A percentile compares a stretch with the other conserved stretches of the same genome.
Evolutionary conservation across 2,797 vertebrate genomes (phyloP).

Genomic region (Sus cebifrons): DNA sequence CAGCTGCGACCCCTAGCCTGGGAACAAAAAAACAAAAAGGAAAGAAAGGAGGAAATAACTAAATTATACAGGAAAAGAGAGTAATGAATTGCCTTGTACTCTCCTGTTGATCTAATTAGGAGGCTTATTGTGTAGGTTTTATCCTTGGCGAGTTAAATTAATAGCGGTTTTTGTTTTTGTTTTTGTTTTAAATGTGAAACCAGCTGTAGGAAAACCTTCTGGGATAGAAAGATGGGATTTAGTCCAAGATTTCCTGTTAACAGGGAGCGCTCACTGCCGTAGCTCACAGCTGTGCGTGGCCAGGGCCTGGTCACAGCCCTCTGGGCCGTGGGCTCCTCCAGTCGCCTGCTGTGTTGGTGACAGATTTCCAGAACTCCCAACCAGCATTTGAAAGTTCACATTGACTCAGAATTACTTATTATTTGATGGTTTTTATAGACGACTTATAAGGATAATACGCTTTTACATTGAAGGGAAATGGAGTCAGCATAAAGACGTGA

Average conservation of each 20-base stretch:
- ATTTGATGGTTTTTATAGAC: conserved; percentile 21
- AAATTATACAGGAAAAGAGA: background rate
- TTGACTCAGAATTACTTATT: conserved; percentile 4
- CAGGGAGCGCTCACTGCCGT: background rate
- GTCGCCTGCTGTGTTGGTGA: background rate
- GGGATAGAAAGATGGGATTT: conserved; percentile 22
- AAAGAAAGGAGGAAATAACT: no score
- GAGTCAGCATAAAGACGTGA: background rate
- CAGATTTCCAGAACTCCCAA: background rate
- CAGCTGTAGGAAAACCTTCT: background rate
- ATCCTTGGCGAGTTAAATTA: conserved; percentile 20
- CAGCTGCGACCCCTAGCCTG: no score
- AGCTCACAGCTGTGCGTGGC: background rate
- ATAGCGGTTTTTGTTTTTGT: background rate
- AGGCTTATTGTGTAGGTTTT: conserved; percentile 47
- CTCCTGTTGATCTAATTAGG: background rate
- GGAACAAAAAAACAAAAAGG: no score
- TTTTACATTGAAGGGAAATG: conserved; percentile 19
- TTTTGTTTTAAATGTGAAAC: background rate
- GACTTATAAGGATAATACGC: conserved; percentile 38
- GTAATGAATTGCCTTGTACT: background rate
- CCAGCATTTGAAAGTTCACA: background rate
- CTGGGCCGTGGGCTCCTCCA: background rate
- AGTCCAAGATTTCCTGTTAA: background rate
- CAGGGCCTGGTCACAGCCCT: background rate